Evolutionary conservation across 2,888 invertebrate species (phyloP), one percentile per base, ranked within the genome.

Genomic region (Pocota personata): DNA sequence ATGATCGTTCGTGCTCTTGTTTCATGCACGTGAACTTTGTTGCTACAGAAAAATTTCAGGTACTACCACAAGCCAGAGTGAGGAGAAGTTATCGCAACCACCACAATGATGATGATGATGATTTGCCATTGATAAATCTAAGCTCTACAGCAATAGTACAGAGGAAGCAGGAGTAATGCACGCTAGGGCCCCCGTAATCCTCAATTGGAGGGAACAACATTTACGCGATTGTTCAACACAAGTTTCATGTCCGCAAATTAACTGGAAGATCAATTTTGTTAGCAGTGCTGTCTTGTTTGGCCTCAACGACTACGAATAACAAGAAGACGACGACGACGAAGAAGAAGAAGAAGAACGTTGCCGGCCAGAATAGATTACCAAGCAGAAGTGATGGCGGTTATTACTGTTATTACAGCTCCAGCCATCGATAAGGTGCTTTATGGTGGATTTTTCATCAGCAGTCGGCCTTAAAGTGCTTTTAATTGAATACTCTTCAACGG

Each of bases 301-400:
- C 57, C 14, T 10, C 12, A 57, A 55, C 57, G 4, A 14, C 72
- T 5, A 55, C 19, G 8, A 21, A 46, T 4, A 58, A 6, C 58
- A 32, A 21, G 12, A 55, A 12, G 35, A 46, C 24, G 32, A 27
- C 14, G 43, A 43, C 10, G 48, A 8, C 10, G 27, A 27, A 35
- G 21, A 5, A 40, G 19, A 24, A 46, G 52, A 32, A 50, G 66
- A 35, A 84, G 79, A 73, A 79, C 32, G 12, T 16, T 32, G 24
- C 55, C 37, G 32, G 16, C 80, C 52, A 82, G 77, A 66, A 86
- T 82, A 66, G 62, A 71, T 77, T 57, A 35, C 66, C 72, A 77
- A 82, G 86, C 86, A 86, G 86, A 86, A 86, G 86, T 86, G 86
- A 86, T 82, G 82, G 86, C 62, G 86, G 82, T 86, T 86, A 86